Evolutionary conservation across 2,888 invertebrate species (phyloP).

Genomic region (Tupiocoris notatus): DNA sequence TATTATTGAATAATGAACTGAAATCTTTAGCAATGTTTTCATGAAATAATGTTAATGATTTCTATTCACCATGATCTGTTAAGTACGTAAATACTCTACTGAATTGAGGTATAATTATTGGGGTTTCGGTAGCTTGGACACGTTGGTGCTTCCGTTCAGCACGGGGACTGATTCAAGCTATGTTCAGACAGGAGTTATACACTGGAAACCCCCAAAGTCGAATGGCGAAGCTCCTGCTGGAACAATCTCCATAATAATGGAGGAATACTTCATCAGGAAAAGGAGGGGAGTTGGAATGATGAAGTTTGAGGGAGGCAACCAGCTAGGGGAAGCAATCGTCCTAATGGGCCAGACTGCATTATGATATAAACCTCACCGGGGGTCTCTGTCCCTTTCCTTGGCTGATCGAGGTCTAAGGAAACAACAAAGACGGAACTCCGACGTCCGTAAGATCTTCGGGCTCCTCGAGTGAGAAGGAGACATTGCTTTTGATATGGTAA

Average conservation of each 20-base stretch:
- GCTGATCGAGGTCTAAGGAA: background rate
- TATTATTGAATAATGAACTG: no score
- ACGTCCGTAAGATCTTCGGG: background rate
- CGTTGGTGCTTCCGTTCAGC: background rate
- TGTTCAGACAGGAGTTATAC: background rate
- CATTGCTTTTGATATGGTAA: constrained; percentile 43
- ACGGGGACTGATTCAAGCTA: background rate
- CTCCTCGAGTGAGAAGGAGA: constrained; percentile 1
- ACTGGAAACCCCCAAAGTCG: background rate
- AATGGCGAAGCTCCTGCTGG: background rate
- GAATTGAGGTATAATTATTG: no score
- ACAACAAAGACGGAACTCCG: background rate
- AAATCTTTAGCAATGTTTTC: no score
- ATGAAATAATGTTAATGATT: no score
- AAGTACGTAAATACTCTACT: no score
- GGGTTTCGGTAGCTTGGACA: background rate
- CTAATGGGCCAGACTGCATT: constrained; percentile 38
- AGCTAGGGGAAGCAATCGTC: constrained; percentile 27
- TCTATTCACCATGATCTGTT: no score
- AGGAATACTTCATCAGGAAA: background rate
- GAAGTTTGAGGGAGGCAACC: background rate
- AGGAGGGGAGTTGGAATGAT: background rate
- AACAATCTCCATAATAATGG: constrained; percentile 36
- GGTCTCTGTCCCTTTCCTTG: background rate
- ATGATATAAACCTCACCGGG: constrained; percentile 33